A percentile compares a stretch with the other conserved stretches of the same genome.
These are phyloP conservation scores for Melanotaenia duboulayi DNA, from an alignment of 2,113 vertebrate species.

Conservation along the genomic window DNA sequence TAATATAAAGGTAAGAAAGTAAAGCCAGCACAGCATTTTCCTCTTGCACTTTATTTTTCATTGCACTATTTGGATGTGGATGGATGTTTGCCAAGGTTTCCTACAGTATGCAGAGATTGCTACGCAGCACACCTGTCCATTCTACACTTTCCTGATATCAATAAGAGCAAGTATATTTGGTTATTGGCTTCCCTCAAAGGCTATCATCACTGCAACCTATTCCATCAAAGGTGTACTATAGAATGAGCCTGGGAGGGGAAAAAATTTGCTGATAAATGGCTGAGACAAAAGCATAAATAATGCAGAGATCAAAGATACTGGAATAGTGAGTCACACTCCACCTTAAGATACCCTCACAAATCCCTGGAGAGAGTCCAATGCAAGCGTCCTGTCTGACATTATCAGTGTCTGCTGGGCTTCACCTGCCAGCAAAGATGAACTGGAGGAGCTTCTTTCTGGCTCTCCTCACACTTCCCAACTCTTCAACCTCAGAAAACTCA, in stretches of 20 bases:
- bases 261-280: conserved; percentile 64
- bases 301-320: conserved; percentile 53
- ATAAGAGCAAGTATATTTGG: conserved; percentile 57
- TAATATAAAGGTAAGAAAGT: conserved; percentile 54
- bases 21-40: conserved; percentile 56
- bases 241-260: conserved; percentile 39
- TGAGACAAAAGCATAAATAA: conserved; percentile 72
- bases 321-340: conserved; percentile 45
- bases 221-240: conserved; percentile 55
- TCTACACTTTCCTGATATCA: conserved; percentile 52
- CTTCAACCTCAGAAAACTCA: conserved; percentile 17
- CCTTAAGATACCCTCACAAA: conserved; percentile 47
- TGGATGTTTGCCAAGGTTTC: conserved; percentile 58
- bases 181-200: conserved; percentile 65
- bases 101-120: conserved; percentile 45
- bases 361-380: conserved; percentile 46
- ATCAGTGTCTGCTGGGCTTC: conserved; percentile 64
- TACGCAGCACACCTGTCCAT: conserved; percentile 54
- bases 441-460: conserved; percentile 19
- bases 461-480: conserved; percentile 1
- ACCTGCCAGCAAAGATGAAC: conserved; percentile 41
- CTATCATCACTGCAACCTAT: conserved; percentile 47
- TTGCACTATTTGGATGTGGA: conserved; percentile 48
- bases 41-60: conserved; percentile 36
- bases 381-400: conserved; percentile 70